Base-by-base conservation (phyloP, 1,140 invertebrate species). In the Rhizoglyphus robini region DNA sequence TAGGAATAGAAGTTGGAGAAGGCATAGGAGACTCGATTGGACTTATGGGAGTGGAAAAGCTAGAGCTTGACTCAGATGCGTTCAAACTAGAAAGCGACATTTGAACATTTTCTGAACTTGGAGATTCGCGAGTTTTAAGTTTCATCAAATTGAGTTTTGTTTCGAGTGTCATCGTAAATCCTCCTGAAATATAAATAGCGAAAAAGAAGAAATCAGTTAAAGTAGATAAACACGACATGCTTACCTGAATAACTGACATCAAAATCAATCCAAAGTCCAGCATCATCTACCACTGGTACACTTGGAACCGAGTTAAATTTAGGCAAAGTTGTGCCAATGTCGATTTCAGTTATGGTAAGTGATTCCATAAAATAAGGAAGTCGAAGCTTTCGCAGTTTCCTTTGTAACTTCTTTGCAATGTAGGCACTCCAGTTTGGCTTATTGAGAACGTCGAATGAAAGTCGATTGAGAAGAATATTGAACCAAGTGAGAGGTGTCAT, bases 81-180 rank as follows among this genome's bases (percentile, higher is more conserved):
- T 23, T 54, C 31, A 54, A 54, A 11, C 8, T 8, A 11, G 51
- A 54, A 11, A 54, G 20, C 23, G 51, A 54, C 8, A 20, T 25
- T 47, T 31, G 47, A 32, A 49, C 59, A 23, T 15, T 25, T 29
- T 59, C 65, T 30, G 30, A 27, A 13, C 47, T 47, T 3, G 32
- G 13, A 13, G 38, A 36, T 18, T 31, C 46, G 32, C 58, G 65
- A 46, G 75, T 73, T 64, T 79, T 80, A 8, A 96, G 78, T 73
- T 90, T 93, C 83, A 96, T 84, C 38, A 98, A 78, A 79, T 98
- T 96, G 30, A 97, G 76, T 75, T 95, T 92, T 0, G 94, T 97
- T 72, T 92, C 88, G n/a, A 98, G 82, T 1, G 88, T 91, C 79
- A 97, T 87, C 63, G 85, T 82, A 31, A 90, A 83, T 58, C 84